Base-by-base conservation (phyloP, 2,113 vertebrate genomes). In the Lepidothrix coronata region DNA sequence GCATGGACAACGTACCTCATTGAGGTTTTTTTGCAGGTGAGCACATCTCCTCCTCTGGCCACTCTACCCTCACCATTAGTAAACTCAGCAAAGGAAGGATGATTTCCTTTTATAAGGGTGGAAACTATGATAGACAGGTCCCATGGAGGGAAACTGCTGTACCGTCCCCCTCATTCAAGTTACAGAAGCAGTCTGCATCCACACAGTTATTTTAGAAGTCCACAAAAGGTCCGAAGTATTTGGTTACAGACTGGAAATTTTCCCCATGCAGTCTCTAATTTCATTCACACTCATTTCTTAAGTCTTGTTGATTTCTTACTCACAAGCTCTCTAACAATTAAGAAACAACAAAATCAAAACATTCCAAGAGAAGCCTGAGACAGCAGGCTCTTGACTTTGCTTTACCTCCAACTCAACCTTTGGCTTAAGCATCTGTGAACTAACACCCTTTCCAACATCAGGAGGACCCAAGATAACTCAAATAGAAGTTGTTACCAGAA, bases 221-320 rank as follows among this genome's bases (percentile, higher is more conserved):
- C 85, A 31, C 11, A 48, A 96, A 89, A 94, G 58, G 68, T 51
- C 83, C 95, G 78, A 96, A 92, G 59, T 90, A 91, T 91, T 92
- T 27, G 28, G 80, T 95, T 96, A 88, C 94, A 84, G 51, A 66
- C 6, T 30, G 48, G 39, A 95, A 43, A 8, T 54, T 87, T 97
- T 84, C 72, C 90, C 88, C 95, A 7, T 79, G 39, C 49, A 72
- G 77, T 61, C 85, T 63, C 66, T 91, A 66, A 89, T 93, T 95
- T 94, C 43, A 89, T 85, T 75, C 83, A 92, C 67, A 84, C 22
- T 73, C 48, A 21, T 79, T 85, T 91, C 67, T 84, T 70, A 96
- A 91, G 84, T 85, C 63, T 85, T 63, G 46, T 39, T 97, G 95
- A 97, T 96, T 95, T 96, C 94, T 89, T 91, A 91, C 89, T 96